A percentile compares a stretch with the other conserved stretches of the same genome.
Evolutionary conservation across 2,113 vertebrate genomes (phyloP).

Genomic region (Nyctibius bracteatus): DNA sequence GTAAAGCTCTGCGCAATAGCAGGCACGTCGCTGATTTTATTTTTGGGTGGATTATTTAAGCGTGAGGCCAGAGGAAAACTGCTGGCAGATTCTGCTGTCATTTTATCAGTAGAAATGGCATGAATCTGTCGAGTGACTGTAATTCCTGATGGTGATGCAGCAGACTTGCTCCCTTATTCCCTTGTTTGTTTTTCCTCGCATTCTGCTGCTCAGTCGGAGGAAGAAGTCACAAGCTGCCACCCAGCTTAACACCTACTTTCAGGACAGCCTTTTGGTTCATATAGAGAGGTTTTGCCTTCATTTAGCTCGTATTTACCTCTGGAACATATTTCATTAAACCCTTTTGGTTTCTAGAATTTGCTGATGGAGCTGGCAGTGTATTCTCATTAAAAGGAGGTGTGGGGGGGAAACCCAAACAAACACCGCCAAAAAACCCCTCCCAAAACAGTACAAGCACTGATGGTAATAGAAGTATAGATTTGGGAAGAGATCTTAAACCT

Average conservation of each 20-base stretch:
- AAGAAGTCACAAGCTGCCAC: neutral
- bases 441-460: neutral
- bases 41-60: neutral
- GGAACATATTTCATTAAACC: neutral
- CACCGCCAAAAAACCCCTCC: neutral
- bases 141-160: neutral
- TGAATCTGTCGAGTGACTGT: neutral
- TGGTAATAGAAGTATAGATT: neutral
- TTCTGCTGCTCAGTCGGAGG: neutral
- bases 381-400: neutral
- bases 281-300: neutral
- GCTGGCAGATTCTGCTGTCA: neutral
- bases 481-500: neutral
- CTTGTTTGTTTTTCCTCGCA: neutral
- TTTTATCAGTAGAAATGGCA: neutral
- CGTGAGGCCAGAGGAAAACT: neutral
- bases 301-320: neutral
- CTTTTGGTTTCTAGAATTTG: neutral
- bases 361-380: neutral
- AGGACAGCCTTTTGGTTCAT: neutral
- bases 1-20: constrained; percentile 30
- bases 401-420: neutral
- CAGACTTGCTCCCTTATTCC: neutral
- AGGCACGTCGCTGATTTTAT: fast-evolving
- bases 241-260: neutral